Conservation (phyloP, 2,113 vertebrate species). For the Baryphthengus martii region DNA sequence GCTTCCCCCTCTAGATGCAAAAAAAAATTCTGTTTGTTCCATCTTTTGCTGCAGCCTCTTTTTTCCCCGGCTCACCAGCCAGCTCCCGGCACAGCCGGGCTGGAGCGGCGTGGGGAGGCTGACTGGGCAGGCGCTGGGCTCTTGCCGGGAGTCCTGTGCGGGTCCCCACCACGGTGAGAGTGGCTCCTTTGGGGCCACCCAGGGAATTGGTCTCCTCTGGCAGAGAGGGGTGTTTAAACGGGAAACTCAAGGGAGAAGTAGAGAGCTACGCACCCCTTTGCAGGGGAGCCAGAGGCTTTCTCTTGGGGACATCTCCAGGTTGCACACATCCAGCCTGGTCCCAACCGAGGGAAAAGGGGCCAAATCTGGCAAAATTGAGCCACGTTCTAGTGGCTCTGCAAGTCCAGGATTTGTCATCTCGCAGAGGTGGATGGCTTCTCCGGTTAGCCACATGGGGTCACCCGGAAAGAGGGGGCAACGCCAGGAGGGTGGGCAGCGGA, state of each 20-base stretch:
- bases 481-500: background rate
- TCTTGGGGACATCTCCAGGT: background rate
- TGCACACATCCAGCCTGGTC: rapidly evolving
- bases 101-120: background rate
- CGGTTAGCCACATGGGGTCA: rapidly evolving
- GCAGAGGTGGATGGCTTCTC: background rate
- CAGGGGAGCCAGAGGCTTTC: background rate
- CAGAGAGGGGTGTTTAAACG: background rate
- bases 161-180: background rate
- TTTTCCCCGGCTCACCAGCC: conserved; percentile 56
- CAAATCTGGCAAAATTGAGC: background rate
- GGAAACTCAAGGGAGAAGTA: background rate
- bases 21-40: conserved; percentile 86
- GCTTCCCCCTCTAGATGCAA: conserved; percentile 87
- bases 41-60: conserved; percentile 68
- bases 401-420: background rate
- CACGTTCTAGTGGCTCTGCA: background rate
- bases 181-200: background rate
- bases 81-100: conserved; percentile 48
- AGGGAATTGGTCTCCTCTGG: background rate
- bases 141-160: background rate
- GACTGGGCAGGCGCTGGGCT: background rate
- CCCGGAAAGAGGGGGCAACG: background rate
- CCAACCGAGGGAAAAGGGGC: background rate
- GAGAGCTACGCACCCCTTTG: background rate